Percentiles rank a stretch among this genome's conserved stretches.
Conservation (phyloP, 2,888 invertebrate species). For the Lasioglossum figueresi region DNA sequence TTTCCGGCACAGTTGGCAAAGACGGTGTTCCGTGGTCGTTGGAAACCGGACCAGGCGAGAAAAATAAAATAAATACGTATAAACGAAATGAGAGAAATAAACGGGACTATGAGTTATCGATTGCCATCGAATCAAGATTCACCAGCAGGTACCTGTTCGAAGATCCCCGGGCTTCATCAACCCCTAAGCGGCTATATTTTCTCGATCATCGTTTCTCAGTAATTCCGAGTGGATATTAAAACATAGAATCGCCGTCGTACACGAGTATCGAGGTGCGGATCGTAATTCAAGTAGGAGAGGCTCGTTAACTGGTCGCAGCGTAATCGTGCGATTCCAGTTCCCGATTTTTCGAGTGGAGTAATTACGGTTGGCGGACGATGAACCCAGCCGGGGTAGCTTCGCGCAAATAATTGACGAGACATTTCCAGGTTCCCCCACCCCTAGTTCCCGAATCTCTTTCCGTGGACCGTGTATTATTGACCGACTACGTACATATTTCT, state of each 20-base stretch:
- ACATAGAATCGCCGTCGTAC: slow-evolving; percentile 2
- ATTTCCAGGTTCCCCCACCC: not conserved
- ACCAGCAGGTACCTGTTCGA: not conserved
- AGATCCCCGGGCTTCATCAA: not conserved
- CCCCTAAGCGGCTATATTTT: not conserved
- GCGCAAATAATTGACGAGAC: slow-evolving; percentile 15
- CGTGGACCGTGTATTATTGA: slow-evolving; percentile 21
- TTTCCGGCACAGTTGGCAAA: not conserved
- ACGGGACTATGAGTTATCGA: not conserved
- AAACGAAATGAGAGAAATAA: not conserved
- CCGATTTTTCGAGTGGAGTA: slow-evolving; percentile 13
- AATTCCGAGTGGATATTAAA: slow-evolving; percentile 11
- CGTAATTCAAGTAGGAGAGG: slow-evolving; percentile 1
- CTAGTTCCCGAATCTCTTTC: slow-evolving; percentile 33
- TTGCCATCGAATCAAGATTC: not conserved
- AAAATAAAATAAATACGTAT: not conserved
- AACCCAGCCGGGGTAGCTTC: slow-evolving; percentile 4
- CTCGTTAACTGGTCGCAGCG: slow-evolving; percentile 24
- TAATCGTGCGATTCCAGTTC: slow-evolving; percentile 20
- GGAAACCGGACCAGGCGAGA: not conserved
- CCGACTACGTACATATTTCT: slow-evolving; percentile 5
- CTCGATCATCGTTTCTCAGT: not conserved
- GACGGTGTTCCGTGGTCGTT: not conserved
- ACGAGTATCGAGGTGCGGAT: not conserved
- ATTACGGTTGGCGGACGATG: slow-evolving; percentile 2